A percentile compares a stretch with the other conserved stretches of the same genome.
Conservation (phyloP, 2,888 invertebrate genomes). For the Perithous albicinctus region DNA sequence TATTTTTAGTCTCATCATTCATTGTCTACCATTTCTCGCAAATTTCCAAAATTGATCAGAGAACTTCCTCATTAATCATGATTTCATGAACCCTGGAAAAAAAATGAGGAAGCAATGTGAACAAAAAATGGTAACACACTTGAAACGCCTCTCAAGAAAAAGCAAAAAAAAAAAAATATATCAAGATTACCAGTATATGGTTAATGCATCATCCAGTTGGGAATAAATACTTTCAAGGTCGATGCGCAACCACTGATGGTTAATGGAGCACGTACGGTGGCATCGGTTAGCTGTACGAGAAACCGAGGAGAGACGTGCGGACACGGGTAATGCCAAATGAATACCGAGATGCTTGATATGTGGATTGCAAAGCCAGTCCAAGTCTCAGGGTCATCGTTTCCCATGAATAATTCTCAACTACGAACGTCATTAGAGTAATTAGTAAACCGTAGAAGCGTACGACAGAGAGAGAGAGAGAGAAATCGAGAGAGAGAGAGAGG, state of each 20-base stretch:
- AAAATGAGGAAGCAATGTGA: background rate
- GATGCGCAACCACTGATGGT: constrained; percentile 47
- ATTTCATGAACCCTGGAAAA: background rate
- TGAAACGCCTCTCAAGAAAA: background rate
- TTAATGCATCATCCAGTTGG: constrained; percentile 47
- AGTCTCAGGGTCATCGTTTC: constrained; percentile 66
- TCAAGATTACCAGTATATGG: constrained; percentile 21
- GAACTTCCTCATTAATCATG: too few relatives aligned
- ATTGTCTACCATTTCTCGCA: too few relatives aligned
- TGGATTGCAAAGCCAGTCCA: constrained; percentile 5
- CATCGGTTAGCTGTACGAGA: constrained; percentile 35
- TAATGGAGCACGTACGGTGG: constrained; percentile 47
- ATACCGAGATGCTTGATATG: constrained; percentile 50
- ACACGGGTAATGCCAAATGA: constrained; percentile 38
- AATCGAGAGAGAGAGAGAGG: too few relatives aligned
- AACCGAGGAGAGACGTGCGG: constrained; percentile 34
- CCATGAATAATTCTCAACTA: constrained; percentile 72
- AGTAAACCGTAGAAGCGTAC: constrained; percentile 72
- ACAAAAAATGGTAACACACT: background rate
- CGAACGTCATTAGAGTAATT: constrained; percentile 75
- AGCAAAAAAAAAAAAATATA: constrained; percentile 13
- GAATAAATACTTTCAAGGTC: constrained; percentile 57
- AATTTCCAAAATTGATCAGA: too few relatives aligned
- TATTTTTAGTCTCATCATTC: too few relatives aligned
- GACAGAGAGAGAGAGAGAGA: constrained; percentile 23